Evolutionary conservation across 1,140 invertebrate species (phyloP).

Genomic region (Acromyrmex heyeri): DNA sequence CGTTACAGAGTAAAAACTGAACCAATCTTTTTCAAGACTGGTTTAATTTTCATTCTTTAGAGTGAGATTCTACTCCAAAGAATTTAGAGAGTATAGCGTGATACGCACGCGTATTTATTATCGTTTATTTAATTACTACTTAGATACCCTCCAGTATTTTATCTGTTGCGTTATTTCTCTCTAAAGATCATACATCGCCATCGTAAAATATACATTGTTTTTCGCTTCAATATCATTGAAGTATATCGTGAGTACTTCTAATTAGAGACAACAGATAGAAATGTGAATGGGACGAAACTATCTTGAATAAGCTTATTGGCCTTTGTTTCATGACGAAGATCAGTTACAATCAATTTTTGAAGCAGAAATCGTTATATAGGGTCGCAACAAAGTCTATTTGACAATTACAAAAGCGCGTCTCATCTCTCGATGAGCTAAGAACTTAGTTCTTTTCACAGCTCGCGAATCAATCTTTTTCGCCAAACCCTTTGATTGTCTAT

Average conservation of each 20-base stretch:
- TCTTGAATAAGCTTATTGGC: background rate
- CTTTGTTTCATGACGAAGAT: conserved; percentile 4
- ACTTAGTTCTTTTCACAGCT: background rate
- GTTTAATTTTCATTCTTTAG: no score
- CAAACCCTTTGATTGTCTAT: background rate
- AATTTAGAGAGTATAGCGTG: background rate
- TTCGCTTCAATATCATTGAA: background rate
- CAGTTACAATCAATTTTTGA: conserved; percentile 43
- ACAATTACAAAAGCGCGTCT: no score
- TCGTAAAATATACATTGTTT: background rate
- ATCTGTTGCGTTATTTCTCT: background rate
- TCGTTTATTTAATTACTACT: background rate
- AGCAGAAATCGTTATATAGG: conserved; percentile 23
- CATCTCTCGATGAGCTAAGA: background rate
- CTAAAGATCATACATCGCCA: background rate
- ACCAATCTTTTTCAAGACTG: no score
- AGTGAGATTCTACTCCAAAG: no score
- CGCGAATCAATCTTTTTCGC: background rate
- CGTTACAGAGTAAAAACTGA: no score
- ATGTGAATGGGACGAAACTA: background rate
- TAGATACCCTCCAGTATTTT: background rate
- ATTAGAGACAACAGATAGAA: background rate
- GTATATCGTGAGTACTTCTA: background rate
- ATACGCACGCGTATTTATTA: background rate
- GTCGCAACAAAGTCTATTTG: background rate